Conservation (phyloP, 2,888 invertebrate genomes). For the Sycophila texana region DNA sequence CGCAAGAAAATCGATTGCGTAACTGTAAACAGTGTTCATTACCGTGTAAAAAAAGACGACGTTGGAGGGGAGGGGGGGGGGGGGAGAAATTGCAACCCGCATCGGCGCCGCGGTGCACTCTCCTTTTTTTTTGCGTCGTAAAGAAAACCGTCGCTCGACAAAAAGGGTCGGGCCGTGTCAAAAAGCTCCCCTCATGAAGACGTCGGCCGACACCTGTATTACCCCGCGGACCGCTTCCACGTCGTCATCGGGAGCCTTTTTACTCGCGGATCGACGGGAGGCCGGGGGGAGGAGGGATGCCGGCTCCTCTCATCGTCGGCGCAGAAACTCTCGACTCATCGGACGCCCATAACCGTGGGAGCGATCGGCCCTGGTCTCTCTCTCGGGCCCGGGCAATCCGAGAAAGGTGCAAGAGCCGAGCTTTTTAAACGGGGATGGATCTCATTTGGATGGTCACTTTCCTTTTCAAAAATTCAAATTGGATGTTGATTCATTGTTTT, state of each 20-base stretch:
- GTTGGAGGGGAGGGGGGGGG: no score
- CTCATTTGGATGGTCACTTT: no score
- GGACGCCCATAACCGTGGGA: slow-evolving; percentile 47
- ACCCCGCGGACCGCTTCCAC: not conserved
- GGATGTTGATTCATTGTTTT: not conserved
- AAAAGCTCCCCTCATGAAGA: slow-evolving; percentile 16
- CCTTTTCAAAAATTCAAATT: no score
- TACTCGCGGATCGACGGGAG: not conserved
- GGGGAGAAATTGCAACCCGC: no score
- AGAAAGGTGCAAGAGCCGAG: not conserved
- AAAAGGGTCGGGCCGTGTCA: no score
- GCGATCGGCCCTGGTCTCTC: slow-evolving; percentile 21
- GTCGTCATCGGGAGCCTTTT: not conserved
- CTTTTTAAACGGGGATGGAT: not conserved
- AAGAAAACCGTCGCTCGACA: no score
- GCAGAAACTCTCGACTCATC: slow-evolving; percentile 36
- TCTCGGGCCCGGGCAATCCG: slow-evolving; percentile 13
- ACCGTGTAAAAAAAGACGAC: no score
- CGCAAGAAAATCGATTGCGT: not conserved
- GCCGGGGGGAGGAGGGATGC: no score
- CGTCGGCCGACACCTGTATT: slow-evolving; percentile 8
- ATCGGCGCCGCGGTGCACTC: no score
- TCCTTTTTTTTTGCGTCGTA: no score
- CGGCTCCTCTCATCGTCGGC: not conserved
- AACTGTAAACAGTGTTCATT: no score